Evolutionary conservation across 2,797 vertebrate genomes (phyloP).

Genomic region (Scolopax rusticola): DNA sequence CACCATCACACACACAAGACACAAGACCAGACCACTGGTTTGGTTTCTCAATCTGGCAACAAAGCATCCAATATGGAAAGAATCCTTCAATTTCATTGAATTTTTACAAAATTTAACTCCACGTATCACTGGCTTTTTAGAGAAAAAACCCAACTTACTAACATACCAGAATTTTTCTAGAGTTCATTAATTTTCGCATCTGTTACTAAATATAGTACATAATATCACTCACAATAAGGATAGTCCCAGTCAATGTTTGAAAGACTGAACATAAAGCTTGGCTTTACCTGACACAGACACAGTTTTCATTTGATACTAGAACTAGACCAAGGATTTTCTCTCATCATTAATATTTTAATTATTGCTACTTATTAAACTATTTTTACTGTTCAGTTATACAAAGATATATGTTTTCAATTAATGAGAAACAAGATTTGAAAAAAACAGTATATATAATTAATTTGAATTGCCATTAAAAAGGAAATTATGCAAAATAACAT

Average conservation of each 20-base stretch:
- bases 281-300: neutral
- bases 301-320: neutral
- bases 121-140: neutral
- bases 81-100: neutral
- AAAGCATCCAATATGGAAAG: neutral
- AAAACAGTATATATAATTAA: neutral
- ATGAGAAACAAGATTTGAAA: neutral
- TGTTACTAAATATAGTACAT: neutral
- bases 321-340: neutral
- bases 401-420: neutral
- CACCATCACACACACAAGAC: rapidly evolving
- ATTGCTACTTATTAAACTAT: neutral
- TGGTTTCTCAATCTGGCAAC: neutral
- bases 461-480: neutral
- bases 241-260: neutral
- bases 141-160: neutral
- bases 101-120: neutral
- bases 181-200: neutral
- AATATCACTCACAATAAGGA: neutral
- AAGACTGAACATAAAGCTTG: neutral
- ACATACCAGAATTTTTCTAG: neutral
- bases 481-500: neutral
- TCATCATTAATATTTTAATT: neutral
- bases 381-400: neutral
- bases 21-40: neutral